Percentiles rank a stretch among this genome's conserved stretches.
phyloP scores from a whole-genome alignment of 64 coral and sea anemone species.

The Montipora foliosa region DNA sequence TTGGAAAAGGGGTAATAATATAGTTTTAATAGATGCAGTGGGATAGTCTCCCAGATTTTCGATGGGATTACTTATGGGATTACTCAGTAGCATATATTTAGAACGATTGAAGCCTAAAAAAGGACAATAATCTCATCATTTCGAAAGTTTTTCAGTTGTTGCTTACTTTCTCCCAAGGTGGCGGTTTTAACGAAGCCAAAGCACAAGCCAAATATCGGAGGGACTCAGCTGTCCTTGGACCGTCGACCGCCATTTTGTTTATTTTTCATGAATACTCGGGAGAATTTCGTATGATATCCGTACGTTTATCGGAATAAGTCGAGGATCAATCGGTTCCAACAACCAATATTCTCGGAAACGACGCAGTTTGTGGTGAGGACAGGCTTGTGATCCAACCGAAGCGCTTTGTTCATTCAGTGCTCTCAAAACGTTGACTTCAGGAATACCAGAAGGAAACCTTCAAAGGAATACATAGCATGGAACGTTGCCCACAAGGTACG shows the following conservation, averaged over 20 bases:
- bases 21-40: too few relatives aligned
- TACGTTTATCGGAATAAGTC: neutral
- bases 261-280: neutral
- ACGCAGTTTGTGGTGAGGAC: neutral
- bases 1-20: too few relatives aligned
- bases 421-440: too few relatives aligned
- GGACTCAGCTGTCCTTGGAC: slow-evolving; percentile 67
- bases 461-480: too few relatives aligned
- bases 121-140: neutral
- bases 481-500: too few relatives aligned
- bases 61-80: too few relatives aligned
- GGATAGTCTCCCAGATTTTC: too few relatives aligned
- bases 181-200: slow-evolving; percentile 87
- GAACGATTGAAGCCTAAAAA: neutral
- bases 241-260: slow-evolving; percentile 83
- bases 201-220: slow-evolving; percentile 83
- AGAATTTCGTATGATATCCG: neutral
- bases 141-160: neutral
- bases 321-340: neutral
- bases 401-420: too few relatives aligned
- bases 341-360: neutral
- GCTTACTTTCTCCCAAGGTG: slow-evolving; percentile 95
- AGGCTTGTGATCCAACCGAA: too few relatives aligned
- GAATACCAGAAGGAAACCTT: too few relatives aligned
- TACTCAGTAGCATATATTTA: too few relatives aligned